phyloP scores from a whole-genome alignment of 2,113 vertebrate genomes.

The Morone chrysops region DNA sequence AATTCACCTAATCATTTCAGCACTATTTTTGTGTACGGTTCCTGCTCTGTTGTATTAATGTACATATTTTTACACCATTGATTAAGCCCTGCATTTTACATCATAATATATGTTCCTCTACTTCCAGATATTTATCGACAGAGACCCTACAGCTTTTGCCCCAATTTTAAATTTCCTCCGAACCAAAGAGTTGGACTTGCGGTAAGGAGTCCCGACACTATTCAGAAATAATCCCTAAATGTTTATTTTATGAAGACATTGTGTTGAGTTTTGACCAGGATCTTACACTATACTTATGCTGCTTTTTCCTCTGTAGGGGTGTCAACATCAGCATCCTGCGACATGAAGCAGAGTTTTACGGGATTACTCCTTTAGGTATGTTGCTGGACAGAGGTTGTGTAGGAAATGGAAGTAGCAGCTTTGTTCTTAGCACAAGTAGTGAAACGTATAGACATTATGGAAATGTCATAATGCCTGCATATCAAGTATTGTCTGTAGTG shows the following conservation, averaged over 20 bases:
- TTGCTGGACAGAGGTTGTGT: background rate
- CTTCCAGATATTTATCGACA: constrained; percentile 98
- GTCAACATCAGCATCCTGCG: constrained; percentile 95
- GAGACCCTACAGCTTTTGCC: constrained; percentile 97
- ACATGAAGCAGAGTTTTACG: constrained; percentile 99
- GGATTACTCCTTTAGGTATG: constrained; percentile 96
- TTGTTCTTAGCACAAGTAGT: background rate
- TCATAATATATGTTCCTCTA: constrained; percentile 17
- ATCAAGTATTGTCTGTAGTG: background rate
- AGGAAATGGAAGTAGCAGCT: background rate
- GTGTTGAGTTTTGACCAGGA: background rate
- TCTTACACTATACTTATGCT: background rate
- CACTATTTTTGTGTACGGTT: background rate
- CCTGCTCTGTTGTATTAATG: background rate
- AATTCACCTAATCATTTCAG: background rate
- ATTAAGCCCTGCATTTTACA: background rate
- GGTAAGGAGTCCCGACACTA: constrained; percentile 82
- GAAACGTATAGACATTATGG: background rate
- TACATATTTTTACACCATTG: background rate
- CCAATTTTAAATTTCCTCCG: constrained; percentile 99
- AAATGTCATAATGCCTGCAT: background rate
- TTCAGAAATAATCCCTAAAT: constrained; percentile 6
- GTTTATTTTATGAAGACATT: background rate
- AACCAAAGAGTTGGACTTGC: constrained; percentile 96
- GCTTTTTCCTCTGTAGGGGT: constrained; percentile 84